phyloP scores from a whole-genome alignment of 2,888 invertebrate genomes.

The Colletes collaris region DNA sequence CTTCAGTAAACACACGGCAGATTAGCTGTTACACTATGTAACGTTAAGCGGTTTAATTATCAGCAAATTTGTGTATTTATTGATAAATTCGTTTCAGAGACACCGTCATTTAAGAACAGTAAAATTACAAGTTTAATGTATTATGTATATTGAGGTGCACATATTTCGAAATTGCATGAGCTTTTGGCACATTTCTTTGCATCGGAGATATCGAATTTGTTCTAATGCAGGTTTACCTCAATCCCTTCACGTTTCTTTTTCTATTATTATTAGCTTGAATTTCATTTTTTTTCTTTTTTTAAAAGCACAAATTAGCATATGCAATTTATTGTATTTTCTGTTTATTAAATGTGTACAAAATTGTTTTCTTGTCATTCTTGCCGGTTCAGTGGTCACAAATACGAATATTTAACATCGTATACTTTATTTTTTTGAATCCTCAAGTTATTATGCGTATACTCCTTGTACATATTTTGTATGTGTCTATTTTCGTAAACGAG shows the following conservation, averaged over 20 bases:
- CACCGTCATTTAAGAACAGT: conserved; percentile 50
- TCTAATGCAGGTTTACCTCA: conserved; percentile 35
- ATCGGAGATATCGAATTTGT: conserved; percentile 45
- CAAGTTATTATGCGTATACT: too few species aligned
- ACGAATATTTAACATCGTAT: too few species aligned
- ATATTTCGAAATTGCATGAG: conserved; percentile 62
- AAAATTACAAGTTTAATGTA: conserved; percentile 41
- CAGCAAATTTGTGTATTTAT: conserved; percentile 51
- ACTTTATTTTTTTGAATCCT: too few species aligned
- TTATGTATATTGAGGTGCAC: conserved; percentile 42
- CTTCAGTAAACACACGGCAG: conserved; percentile 52
- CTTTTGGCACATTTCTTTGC: conserved; percentile 55
- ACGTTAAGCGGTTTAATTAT: conserved; percentile 41
- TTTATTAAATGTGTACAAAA: background rate
- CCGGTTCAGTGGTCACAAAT: too few species aligned
- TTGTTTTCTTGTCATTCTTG: background rate
- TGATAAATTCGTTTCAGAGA: conserved; percentile 64
- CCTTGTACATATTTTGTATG: too few species aligned
- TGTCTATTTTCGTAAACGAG: too few species aligned
- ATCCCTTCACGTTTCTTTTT: conserved; percentile 7
- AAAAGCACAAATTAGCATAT: background rate
- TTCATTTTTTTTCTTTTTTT: background rate
- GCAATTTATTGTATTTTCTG: background rate
- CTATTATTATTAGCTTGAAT: background rate
- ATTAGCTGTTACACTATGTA: conserved; percentile 48